Conservation (phyloP, 2,797 vertebrate species). For the Acomys russatus region DNA sequence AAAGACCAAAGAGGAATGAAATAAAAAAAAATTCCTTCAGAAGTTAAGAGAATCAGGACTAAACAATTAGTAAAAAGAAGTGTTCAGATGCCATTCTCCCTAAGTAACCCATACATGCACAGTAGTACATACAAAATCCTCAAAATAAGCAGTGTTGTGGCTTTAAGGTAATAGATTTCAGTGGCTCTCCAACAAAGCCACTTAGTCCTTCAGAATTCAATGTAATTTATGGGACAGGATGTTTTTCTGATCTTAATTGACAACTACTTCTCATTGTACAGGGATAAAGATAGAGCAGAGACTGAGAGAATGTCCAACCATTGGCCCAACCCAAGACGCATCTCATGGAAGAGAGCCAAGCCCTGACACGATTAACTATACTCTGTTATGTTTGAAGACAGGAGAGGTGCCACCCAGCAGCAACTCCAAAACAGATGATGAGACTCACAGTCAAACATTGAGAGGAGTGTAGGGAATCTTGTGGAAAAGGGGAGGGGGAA, state of each 20-base stretch:
- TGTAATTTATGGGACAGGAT: neutral
- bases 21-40: constrained; percentile 20
- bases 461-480: too few relatives aligned
- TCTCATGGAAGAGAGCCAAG: too few relatives aligned
- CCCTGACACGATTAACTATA: too few relatives aligned
- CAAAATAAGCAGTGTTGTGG: neutral
- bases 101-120: neutral
- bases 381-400: too few relatives aligned
- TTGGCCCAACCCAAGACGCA: too few relatives aligned
- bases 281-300: too few relatives aligned
- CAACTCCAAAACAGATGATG: too few relatives aligned
- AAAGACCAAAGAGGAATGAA: constrained; percentile 34
- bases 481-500: too few relatives aligned
- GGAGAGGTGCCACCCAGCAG: too few relatives aligned
- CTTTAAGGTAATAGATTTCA: neutral
- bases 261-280: neutral
- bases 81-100: neutral
- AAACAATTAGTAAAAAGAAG: constrained; percentile 52
- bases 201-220: neutral
- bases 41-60: constrained; percentile 52
- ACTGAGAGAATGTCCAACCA: too few relatives aligned
- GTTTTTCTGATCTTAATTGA: neutral
- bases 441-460: too few relatives aligned
- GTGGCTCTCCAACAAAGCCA: neutral
- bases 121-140: neutral